phyloP scores from a whole-genome alignment of 2,797 vertebrate genomes.

The Cygnus olor region DNA sequence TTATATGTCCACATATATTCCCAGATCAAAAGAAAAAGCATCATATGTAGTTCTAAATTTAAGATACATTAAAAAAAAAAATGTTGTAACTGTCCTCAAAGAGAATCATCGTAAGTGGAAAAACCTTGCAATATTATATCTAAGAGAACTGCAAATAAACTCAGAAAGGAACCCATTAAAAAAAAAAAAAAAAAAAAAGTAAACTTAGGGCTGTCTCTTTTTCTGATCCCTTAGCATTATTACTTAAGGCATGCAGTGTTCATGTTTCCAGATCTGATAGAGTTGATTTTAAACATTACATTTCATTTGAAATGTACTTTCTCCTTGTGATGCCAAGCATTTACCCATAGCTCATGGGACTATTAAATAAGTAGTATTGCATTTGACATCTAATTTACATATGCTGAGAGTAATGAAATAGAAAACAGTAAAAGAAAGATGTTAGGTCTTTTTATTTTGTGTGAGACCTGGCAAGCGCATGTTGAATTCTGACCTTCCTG shows the following conservation, averaged over 20 bases:
- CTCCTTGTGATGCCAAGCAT: not conserved
- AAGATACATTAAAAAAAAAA: not conserved
- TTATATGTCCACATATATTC: not conserved
- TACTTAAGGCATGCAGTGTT: not conserved
- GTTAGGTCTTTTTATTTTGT: not conserved
- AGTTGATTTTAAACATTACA: not conserved
- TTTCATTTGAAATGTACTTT: not conserved
- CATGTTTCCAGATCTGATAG: not conserved
- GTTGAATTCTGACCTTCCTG: not conserved
- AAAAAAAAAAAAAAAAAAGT: not conserved
- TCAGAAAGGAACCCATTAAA: not conserved
- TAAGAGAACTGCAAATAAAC: not conserved
- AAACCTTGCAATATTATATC: not conserved
- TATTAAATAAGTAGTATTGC: not conserved
- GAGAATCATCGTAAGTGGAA: not conserved
- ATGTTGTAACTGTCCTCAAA: not conserved
- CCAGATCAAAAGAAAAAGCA: not conserved
- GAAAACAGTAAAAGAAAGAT: not conserved
- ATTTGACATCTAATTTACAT: not conserved
- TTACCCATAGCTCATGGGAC: not conserved
- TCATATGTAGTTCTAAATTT: not conserved
- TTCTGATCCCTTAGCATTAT: not conserved
- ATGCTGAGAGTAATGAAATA: not conserved
- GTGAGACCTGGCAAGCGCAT: not conserved
- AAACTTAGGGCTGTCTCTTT: not conserved